phyloP scores from a whole-genome alignment of 2,888 invertebrate genomes.

The Panopea generosa region DNA sequence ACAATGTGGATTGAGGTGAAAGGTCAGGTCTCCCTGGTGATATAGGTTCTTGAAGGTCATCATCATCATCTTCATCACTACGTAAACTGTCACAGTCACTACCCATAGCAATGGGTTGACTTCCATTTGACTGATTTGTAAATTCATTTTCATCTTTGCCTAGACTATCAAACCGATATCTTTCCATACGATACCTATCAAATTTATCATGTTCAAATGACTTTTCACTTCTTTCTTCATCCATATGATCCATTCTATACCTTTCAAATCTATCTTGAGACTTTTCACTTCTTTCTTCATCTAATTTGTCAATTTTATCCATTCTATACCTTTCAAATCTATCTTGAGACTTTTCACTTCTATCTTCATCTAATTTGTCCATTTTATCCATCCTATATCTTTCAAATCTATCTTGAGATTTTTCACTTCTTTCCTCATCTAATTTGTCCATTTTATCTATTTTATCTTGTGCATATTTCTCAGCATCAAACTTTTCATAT shows the following conservation, averaged over 20 bases:
- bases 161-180: constrained; percentile 23
- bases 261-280: constrained; percentile 39
- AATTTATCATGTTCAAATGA: constrained; percentile 35
- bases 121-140: constrained; percentile 39
- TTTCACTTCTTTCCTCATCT: constrained; percentile 23
- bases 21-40: constrained; percentile 39
- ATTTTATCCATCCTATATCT: constrained; percentile 43
- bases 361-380: constrained; percentile 56
- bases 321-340: constrained; percentile 24
- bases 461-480: constrained; percentile 17
- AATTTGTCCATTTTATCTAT: constrained; percentile 29
- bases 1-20: constrained; percentile 28
- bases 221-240: constrained; percentile 25
- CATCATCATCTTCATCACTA: constrained; percentile 44
- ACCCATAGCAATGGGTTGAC: constrained; percentile 26
- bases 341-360: constrained; percentile 22
- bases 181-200: constrained; percentile 35
- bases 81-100: constrained; percentile 46
- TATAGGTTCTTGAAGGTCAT: constrained; percentile 25
- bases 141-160: constrained; percentile 37
- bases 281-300: constrained; percentile 35
- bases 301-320: constrained; percentile 29
- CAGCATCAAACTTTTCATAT: constrained; percentile 44
- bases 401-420: constrained; percentile 35
- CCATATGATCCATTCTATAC: constrained; percentile 27